Evolutionary conservation across 2,888 invertebrate genomes (phyloP), one percentile per base, ranked within the genome.

Genomic region (Torymus auratus): DNA sequence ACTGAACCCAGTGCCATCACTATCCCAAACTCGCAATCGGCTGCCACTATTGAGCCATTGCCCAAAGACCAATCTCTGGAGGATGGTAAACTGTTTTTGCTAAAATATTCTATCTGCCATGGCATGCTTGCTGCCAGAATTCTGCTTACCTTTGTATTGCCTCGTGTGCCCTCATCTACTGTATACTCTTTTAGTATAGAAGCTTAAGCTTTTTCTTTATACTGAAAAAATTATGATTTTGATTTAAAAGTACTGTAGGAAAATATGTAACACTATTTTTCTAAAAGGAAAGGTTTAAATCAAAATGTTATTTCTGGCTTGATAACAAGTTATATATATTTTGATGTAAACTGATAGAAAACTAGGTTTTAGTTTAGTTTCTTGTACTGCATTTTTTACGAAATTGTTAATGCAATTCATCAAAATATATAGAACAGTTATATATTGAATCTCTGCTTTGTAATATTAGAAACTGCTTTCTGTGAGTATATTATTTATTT

Each of bases 61-160:
- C 89, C 88, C 87, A 91, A 91, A 91, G 91, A 91, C 84, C 90
- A 89, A 87, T 88, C 90, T 88, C 86, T 90, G 88, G 91, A 91
- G 86, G 91, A 91, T 88, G 91, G 91, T 91, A 91, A 90, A 88
- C 88, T 87, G 87, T 88, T 89, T 89, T 89, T 89, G 88, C 89
- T 89, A 88, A 87, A 86, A 88, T 80, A 65, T 28, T 78, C 52
- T 65, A 92, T 92, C 92, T 93, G 92, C 55, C 91, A 85, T 85
- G 87, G 85, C 86, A 86, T 87, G 88, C 82, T 82, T 87, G 85
- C 85, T 85, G 85, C 85, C 85, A 83, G 70, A 72, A 70, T 74
- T 85, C 83, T 86, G 85, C 85, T 87, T 87, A 85, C 83, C 69
- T 7, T 78, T 81, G 58, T 65, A 84, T 83, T 81, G 60, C 60